Evolutionary conservation across 2,113 vertebrate genomes (phyloP).

Genomic region (Gambusia holbrooki): DNA sequence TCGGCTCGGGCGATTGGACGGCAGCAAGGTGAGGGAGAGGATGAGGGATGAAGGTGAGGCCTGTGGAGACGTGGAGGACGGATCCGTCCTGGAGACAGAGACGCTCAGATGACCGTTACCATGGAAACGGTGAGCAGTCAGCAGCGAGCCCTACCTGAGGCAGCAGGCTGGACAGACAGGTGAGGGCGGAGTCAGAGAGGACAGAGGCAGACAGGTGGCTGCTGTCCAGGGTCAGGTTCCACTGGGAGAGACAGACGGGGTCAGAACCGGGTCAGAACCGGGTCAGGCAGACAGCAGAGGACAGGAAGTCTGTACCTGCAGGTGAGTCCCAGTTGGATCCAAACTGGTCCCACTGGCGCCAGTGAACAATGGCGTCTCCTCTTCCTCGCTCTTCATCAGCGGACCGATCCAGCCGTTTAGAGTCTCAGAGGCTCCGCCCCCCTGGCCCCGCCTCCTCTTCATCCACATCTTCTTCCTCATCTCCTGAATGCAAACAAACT

Average conservation of each 20-base stretch:
- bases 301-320: not conserved
- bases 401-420: not conserved
- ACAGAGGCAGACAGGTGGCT: constrained; percentile 1
- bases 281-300: no score
- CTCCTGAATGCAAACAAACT: not conserved
- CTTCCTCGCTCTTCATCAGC: not conserved
- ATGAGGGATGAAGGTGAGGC: constrained; percentile 11
- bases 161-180: constrained; percentile 1
- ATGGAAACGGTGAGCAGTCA: not conserved
- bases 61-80: constrained; percentile 1
- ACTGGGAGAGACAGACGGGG: not conserved
- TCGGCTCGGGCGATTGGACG: not conserved
- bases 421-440: not conserved
- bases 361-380: not conserved
- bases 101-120: not conserved
- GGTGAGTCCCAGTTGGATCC: not conserved
- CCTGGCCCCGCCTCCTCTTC: not conserved
- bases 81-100: not conserved
- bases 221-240: constrained; percentile 2
- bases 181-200: constrained; percentile 11
- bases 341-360: not conserved
- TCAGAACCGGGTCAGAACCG: not conserved
- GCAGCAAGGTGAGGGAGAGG: not conserved
- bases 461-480: not conserved
- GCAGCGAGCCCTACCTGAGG: constrained; percentile 2